These are phyloP conservation scores for Hemiprocne comata DNA, from an alignment of 2,113 vertebrate species.

Conservation along the genomic window DNA sequence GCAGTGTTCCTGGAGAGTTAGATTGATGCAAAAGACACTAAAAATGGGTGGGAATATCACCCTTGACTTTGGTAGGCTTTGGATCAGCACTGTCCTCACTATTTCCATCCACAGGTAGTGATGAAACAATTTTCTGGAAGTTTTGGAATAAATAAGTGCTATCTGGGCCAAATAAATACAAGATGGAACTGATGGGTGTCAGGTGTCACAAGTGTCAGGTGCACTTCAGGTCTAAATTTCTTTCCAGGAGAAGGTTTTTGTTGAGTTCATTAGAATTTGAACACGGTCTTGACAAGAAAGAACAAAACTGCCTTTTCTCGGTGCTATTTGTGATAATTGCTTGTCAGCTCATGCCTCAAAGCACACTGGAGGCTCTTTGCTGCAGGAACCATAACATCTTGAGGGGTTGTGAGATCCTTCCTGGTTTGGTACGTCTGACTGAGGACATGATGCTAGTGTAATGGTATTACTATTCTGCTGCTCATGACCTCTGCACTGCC, in stretches of 20 bases:
- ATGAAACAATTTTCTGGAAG: not conserved
- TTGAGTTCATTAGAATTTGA: not conserved
- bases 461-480: not conserved
- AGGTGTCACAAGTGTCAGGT: not conserved
- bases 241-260: not conserved
- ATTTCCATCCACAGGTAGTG: not conserved
- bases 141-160: rapidly evolving
- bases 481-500: not conserved
- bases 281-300: not conserved
- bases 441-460: not conserved
- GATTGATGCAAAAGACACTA: not conserved
- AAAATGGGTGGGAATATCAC: not conserved
- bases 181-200: not conserved
- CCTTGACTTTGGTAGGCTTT: not conserved
- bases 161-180: not conserved
- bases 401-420: not conserved
- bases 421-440: not conserved
- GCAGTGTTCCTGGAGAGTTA: not conserved
- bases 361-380: rapidly evolving
- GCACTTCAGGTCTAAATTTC: not conserved
- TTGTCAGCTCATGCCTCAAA: rapidly evolving
- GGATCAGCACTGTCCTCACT: not conserved
- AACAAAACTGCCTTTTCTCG: not conserved
- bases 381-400: rapidly evolving
- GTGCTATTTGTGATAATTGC: rapidly evolving